Evolutionary conservation across 2,113 vertebrate species (phyloP).

Genomic region (Cyprinodon brontotheroides): DNA sequence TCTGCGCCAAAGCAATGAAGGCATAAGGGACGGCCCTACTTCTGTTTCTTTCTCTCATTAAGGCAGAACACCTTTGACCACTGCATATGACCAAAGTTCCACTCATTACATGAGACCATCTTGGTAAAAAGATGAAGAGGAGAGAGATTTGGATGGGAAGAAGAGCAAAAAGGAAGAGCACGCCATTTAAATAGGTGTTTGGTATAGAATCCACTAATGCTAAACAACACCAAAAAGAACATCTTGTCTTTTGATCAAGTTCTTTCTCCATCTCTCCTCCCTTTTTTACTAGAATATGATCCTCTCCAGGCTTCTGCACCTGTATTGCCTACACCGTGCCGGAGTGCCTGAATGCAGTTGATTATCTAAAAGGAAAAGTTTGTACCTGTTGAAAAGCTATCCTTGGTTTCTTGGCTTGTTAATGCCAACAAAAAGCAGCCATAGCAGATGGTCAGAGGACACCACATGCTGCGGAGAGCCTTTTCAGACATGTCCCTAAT

Average conservation of each 20-base stretch:
- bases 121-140: constrained; percentile 67
- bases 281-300: constrained; percentile 42
- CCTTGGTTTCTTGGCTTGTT: constrained; percentile 72
- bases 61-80: constrained; percentile 68
- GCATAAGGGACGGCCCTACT: constrained; percentile 52
- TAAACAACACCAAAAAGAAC: constrained; percentile 77
- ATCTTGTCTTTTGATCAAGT: constrained; percentile 78
- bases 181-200: constrained; percentile 76
- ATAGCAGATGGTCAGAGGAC: constrained; percentile 67
- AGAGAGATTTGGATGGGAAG: constrained; percentile 34
- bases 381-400: constrained; percentile 79
- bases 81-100: constrained; percentile 62
- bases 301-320: constrained; percentile 50
- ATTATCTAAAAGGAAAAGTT: constrained; percentile 81
- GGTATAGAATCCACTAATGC: constrained; percentile 64
- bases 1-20: constrained; percentile 35
- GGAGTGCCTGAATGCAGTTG: constrained; percentile 74
- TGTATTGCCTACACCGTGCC: constrained; percentile 41
- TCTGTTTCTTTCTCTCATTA: constrained; percentile 78
- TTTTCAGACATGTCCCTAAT: constrained; percentile 76
- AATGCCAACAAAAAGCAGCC: constrained; percentile 76
- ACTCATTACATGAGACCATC: constrained; percentile 61
- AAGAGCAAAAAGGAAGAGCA: constrained; percentile 49
- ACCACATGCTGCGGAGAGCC: constrained; percentile 75
- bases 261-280: constrained; percentile 51